Conservation (phyloP, 2,113 vertebrate species). For the Chaetorhynchus papuensis region DNA sequence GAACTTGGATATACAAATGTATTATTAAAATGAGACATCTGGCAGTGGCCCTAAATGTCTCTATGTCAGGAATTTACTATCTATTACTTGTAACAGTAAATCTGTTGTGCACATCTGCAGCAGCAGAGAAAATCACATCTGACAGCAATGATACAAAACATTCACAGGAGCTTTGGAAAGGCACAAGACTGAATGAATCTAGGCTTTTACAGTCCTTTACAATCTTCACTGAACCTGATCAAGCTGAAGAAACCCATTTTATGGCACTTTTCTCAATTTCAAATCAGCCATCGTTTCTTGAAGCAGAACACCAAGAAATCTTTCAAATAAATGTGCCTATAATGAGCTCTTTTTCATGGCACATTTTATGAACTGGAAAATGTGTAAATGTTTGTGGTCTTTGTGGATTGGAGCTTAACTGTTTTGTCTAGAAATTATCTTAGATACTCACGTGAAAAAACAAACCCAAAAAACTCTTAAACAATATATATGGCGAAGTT, state of each 20-base stretch:
- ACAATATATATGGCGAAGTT: background rate
- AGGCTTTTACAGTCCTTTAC: slow-evolving; percentile 46
- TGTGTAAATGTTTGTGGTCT: background rate
- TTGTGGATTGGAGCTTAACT: background rate
- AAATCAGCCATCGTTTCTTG: background rate
- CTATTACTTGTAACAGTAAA: slow-evolving; percentile 52
- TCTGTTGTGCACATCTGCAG: slow-evolving; percentile 50
- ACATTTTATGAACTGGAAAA: background rate
- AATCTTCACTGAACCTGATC: slow-evolving; percentile 29
- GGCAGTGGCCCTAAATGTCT: slow-evolving; percentile 32
- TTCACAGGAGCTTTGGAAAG: slow-evolving; percentile 37
- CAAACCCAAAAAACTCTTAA: background rate
- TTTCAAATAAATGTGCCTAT: background rate
- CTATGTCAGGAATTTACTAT: slow-evolving; percentile 56
- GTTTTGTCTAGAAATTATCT: background rate
- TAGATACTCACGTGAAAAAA: background rate
- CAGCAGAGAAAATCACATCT: slow-evolving; percentile 39
- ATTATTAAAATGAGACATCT: slow-evolving; percentile 66
- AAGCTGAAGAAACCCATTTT: slow-evolving; percentile 33
- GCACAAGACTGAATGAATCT: slow-evolving; percentile 27
- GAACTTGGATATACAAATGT: slow-evolving; percentile 39
- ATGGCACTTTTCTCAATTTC: slow-evolving; percentile 17
- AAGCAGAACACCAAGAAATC: background rate
- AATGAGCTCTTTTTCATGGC: background rate
- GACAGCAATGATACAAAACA: slow-evolving; percentile 52